phyloP scores from a whole-genome alignment of 2,888 invertebrate genomes.

The Leptopilina drosophilae region DNA sequence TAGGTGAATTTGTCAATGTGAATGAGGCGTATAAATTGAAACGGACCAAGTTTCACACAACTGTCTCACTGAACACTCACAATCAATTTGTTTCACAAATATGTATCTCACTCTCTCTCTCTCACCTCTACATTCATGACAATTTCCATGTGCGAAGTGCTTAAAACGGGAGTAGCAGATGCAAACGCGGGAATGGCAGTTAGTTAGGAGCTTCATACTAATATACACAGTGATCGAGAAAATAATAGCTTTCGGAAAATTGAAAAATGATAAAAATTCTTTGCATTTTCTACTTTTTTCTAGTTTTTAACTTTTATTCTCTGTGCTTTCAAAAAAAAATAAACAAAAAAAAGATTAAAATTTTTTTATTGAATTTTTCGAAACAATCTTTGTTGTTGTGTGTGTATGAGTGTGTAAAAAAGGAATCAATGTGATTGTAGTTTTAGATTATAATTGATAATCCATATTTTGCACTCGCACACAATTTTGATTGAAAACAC shows the following conservation, averaged over 20 bases:
- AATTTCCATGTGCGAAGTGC: conserved; percentile 14
- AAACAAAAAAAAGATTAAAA: no score
- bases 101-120: neutral
- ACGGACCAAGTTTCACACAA: neutral
- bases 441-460: neutral
- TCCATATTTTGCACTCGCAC: conserved; percentile 24
- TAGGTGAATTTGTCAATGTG: neutral
- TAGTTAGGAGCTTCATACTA: conserved; percentile 2
- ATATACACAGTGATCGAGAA: conserved; percentile 5
- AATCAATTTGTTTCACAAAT: conserved; percentile 17
- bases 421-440: no score
- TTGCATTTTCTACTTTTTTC: neutral
- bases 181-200: conserved; percentile 2
- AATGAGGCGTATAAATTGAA: neutral
- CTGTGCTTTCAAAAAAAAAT: no score
- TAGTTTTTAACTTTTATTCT: neutral
- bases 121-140: neutral
- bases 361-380: no score
- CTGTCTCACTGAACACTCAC: conserved; percentile 12
- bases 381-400: no score
- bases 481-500: neutral
- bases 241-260: neutral
- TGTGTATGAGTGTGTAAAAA: no score
- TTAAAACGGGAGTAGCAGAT: conserved; percentile 1
- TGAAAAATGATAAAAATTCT: neutral